Evolutionary conservation across 92 coral and sea anemone species (phyloP).

Genomic region (Meandrina meandrites): DNA sequence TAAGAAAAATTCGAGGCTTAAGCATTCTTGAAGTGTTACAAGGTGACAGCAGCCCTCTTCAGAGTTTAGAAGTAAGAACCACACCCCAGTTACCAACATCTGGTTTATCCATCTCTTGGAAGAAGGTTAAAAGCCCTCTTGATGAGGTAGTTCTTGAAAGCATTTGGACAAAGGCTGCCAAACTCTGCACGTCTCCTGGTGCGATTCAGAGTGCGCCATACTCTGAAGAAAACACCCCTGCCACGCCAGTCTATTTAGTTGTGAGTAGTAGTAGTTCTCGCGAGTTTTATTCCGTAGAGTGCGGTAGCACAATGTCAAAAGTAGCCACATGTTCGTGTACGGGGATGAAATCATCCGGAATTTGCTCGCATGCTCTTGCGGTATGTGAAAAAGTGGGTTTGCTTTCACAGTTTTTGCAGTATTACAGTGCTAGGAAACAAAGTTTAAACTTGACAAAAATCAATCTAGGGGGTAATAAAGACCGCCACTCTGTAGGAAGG

Average conservation of each 20-base stretch:
- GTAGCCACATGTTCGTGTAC: constrained; percentile 35
- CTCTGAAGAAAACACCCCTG: neutral
- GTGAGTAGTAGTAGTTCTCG: constrained; percentile 13
- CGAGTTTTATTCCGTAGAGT: constrained; percentile 21
- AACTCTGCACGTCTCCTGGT: neutral
- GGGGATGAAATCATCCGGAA: constrained; percentile 24
- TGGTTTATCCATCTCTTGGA: constrained; percentile 41
- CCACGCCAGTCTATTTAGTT: constrained; percentile 13
- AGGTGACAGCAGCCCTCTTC: constrained; percentile 29
- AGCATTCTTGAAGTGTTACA: constrained; percentile 32
- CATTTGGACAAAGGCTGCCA: constrained; percentile 14
- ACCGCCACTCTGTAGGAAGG: constrained; percentile 25
- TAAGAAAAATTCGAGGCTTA: constrained; percentile 1
- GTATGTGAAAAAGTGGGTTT: constrained; percentile 33
- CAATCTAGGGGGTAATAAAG: constrained; percentile 40
- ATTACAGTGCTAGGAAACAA: constrained; percentile 25
- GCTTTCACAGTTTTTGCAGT: constrained; percentile 18
- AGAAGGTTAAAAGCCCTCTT: constrained; percentile 35
- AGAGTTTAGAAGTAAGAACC: neutral
- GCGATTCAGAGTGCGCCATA: constrained; percentile 8
- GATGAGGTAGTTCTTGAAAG: constrained; percentile 34
- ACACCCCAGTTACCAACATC: neutral
- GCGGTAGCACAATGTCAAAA: constrained; percentile 8
- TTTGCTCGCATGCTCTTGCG: constrained; percentile 44
- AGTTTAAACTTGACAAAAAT: constrained; percentile 23